Base-by-base conservation (phyloP, 1,140 invertebrate genomes). In the Drosophila nebulosa region DNA sequence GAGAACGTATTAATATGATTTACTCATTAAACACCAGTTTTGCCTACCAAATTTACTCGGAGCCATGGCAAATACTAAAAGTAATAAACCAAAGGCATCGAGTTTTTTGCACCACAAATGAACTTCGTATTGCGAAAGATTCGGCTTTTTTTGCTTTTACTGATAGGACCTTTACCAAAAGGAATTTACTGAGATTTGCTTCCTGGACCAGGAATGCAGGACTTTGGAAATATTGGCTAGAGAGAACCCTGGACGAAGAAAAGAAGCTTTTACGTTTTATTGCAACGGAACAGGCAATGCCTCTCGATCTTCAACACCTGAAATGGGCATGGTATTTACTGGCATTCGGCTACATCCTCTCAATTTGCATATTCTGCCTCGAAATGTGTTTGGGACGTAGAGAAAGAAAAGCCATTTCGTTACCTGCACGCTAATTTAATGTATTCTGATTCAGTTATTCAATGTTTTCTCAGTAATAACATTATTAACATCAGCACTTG, bases 1-100 rank as follows among this genome's bases (percentile, higher is more conserved):
- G 1, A 7, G 2, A 27, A 7, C 55, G 27, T 0, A 12, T 35
- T 4, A 10, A 27, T 2, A 10, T 52, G 32, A 5, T 68, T 0
- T 39, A 32, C 5, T 22, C 65, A 3, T 22, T 61, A 1, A 62
- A 68, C 14, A 53, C 58, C 12, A 46, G 24, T 14, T 62, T 18
- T 46, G 65, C 51, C 1, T 32, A 62, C 62, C 36, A 55, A 9
- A 10, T n/a, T 1, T 55, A 9, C n/a, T n/a, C 18, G 1, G 4
- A n/a, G 0, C 7, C 27, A 10, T 62, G 58, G 58, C 0, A 7
- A 4, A 1, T 3, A 26, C 12, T 67, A 1, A 26, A 53, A 0
- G 1, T 32, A 6, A 14, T 14, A n/a, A 46, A 46, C 46, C 58
- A 61, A 26, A 22, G 18, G 2, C 24, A 30, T 27, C 26, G 0